Evolutionary conservation across 1,140 invertebrate genomes (phyloP), one percentile per base, ranked within the genome.

Genomic region (Thalassaphorura encarpata): DNA sequence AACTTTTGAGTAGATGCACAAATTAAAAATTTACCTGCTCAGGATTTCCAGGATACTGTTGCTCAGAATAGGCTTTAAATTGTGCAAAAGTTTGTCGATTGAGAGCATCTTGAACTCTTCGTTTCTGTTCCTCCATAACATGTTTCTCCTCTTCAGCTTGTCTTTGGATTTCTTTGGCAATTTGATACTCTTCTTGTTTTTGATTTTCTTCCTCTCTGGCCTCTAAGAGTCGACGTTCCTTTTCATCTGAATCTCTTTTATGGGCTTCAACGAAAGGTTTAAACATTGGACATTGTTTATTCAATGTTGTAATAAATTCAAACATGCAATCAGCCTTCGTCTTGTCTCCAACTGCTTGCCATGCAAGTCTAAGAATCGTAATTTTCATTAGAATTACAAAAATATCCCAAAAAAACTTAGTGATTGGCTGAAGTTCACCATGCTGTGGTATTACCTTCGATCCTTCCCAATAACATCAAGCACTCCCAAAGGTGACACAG

Each of bases 21-120:
- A 54, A 33, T n/a, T 21, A 57, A 23, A 21, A 39, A 47, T 4
- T 45, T 67, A 82, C 81, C 75, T 81, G 87, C 65, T 95, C 89
- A 8, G 84, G 84, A 73, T 88, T 86, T 15, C 86, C 88, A 11
- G 95, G 94, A 72, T 84, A 95, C 68, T 97, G 95, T 68, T 97
- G 91, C 63, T 95, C 86, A 0, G 94, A 91, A 72, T 98, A 98
- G 45, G 84, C 79, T 69, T 83, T 83, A 70, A 98, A 99, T 71
- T 97, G 91, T 55, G 83, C 79, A 71, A 86, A 94, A 0, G 95
- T 98, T 74, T 98, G 95, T 66, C 90, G 85, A 73, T 98, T 98
- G 6, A 99, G 73, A 15, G 91, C 92, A 69, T 96, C 89, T 75
- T 97, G 89, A 67, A 99, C 90, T 75, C 69, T 77, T 74, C 64